These are phyloP conservation scores for Gallinago stenura DNA, from an alignment of 2,797 vertebrate genomes.

Conservation along the genomic window DNA sequence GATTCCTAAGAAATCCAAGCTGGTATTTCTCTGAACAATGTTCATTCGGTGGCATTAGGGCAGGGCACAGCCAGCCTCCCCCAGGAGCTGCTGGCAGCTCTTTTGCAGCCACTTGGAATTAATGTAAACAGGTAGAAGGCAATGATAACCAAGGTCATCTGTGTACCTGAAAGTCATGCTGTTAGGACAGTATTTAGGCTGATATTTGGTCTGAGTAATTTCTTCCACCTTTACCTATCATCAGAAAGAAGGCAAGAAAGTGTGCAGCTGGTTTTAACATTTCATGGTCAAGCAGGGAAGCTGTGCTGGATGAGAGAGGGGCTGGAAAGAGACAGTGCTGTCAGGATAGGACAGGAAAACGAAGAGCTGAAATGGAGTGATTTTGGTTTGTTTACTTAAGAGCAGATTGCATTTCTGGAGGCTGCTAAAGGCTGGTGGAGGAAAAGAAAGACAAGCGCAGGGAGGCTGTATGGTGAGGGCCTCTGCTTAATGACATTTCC, in stretches of 20 bases:
- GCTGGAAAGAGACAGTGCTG: background rate
- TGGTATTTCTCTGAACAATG: background rate
- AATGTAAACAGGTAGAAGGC: background rate
- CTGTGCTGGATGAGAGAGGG: background rate
- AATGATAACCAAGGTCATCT: background rate
- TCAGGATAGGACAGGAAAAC: background rate
- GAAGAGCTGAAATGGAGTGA: background rate
- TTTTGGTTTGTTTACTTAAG: background rate
- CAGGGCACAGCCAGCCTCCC: background rate
- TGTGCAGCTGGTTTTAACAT: accelerated
- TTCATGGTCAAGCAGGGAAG: background rate
- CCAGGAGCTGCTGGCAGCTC: background rate
- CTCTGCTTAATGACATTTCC: background rate
- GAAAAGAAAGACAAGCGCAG: background rate
- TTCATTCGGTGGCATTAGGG: accelerated
- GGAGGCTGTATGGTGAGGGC: background rate
- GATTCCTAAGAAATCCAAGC: background rate
- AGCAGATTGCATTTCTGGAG: background rate
- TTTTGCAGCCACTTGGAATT: background rate
- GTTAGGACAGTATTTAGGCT: background rate
- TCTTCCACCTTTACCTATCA: background rate
- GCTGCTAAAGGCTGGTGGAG: background rate
- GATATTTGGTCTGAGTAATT: background rate
- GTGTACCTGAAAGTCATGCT: background rate
- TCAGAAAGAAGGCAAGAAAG: background rate